These are phyloP conservation scores for Ruditapes philippinarum DNA, from an alignment of 1,140 invertebrate genomes.

Conservation along the genomic window DNA sequence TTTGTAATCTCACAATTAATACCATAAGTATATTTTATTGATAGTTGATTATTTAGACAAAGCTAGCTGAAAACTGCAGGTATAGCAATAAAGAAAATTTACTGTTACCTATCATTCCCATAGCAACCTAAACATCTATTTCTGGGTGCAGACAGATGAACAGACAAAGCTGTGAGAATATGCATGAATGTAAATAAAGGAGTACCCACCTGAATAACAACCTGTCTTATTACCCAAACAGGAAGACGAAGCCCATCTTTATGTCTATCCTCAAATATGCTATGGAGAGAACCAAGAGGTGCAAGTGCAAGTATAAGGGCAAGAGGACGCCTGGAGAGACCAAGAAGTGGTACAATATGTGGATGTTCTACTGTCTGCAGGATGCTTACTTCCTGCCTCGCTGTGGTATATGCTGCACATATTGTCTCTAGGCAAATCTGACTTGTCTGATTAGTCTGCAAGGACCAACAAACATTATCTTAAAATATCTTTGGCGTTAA, in stretches of 20 bases:
- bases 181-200: too few species aligned
- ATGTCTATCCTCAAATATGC: slow-evolving; percentile 93
- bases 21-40: too few species aligned
- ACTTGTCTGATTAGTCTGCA: slow-evolving; percentile 62
- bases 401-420: slow-evolving; percentile 97
- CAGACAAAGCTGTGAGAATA: too few species aligned
- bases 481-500: too few species aligned
- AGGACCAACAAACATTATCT: background rate
- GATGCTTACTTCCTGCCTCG: slow-evolving; percentile 97
- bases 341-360: slow-evolving; percentile 97
- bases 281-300: slow-evolving; percentile 95
- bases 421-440: slow-evolving; percentile 88
- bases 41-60: too few species aligned
- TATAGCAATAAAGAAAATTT: too few species aligned
- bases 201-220: slow-evolving; percentile 92
- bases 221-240: slow-evolving; percentile 93
- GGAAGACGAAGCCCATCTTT: slow-evolving; percentile 94
- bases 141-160: too few species aligned
- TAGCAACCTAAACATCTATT: too few species aligned
- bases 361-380: slow-evolving; percentile 94
- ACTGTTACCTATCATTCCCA: too few species aligned
- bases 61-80: too few species aligned
- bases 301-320: slow-evolving; percentile 96
- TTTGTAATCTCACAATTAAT: too few species aligned
- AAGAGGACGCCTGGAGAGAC: slow-evolving; percentile 93